Base-by-base conservation (phyloP, 2,797 vertebrate genomes). In the Trematomus bernacchii region DNA sequence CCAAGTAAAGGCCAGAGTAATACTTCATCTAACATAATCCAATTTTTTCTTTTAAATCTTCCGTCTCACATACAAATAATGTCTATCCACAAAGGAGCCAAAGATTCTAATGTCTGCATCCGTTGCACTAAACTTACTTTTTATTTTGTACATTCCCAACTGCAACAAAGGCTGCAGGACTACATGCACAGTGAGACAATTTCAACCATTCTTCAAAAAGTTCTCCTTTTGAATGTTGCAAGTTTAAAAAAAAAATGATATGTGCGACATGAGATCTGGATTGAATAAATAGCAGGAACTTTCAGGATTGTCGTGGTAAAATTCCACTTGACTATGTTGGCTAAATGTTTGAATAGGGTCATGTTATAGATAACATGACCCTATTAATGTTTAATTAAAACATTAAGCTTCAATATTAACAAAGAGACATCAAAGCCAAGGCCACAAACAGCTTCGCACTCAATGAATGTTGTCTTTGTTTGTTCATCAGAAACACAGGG, bases 381-480 rank as follows among this genome's bases (percentile, higher is more conserved):
- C 10, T 54, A 54, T 30, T 23, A 19, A 71, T 62, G 2, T 40
- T 13, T 18, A 71, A 16, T 40, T 6, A 63, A 63, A 51, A 54
- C 2, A 16, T 61, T 6, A 8, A 63, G 21, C 18, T 43, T 54
- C 47, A 43, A 3, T 50, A 11, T 44, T 54, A 19, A 3, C 10
- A 64, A 59, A 21, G 21, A 68, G 15, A 43, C 16, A 50, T 30
- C 19, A 42, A 59, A 61, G 15, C 18, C 0, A 4, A 18, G 1
- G 4, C 23, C 14, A 30, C 37, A 65, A 66, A 82, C 51, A 65
- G 70, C 71, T 78, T 71, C 53, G 14, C 11, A 72, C 42, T 64
- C 68, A 1, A 68, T 85, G 76, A 88, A 85, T 79, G 82, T 69
- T 50, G 42, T 61, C 62, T 55, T 72, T 77, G 85, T 86, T 62